Evolutionary conservation across 2,888 invertebrate species (phyloP), one percentile per base, ranked within the genome.

Genomic region (Elmis aenea): DNA sequence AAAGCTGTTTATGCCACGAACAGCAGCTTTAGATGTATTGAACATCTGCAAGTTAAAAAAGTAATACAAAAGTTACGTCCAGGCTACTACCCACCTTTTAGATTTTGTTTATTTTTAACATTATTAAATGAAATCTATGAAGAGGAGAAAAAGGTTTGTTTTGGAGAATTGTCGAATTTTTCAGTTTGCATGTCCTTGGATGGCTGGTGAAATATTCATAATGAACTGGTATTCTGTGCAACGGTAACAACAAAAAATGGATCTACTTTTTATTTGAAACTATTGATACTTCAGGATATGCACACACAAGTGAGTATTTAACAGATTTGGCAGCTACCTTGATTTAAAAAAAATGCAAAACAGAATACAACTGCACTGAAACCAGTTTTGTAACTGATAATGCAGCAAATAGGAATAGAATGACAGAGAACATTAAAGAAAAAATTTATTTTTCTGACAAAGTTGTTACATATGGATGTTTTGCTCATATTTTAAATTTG

Each of bases 161-260:
- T 23, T 24, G 5, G 11, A 13, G 21, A 12, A n/a, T 23, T 31
- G 14, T 11, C 11, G 6, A 20, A 25, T 13, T 24, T 15, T 16
- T 25, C 16, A 33, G 42, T 46, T 9, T 28, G 31, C 25, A 13
- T 46, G 28, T 26, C 36, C 13, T 11, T 47, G 16, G 48, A 48
- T 41, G 45, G 42, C 13, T 50, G 46, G 46, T 43, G 42, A 18
- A 42, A 46, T 28, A 32, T 48, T 6, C 46, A 44, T 26, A 45
- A 45, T 26, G 48, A 48, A 22, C 31, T 40, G 15, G n/a, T 30
- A 27, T 32, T 47, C 14, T 41, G 36, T 34, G 29, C 37, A 13
- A 33, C 33, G 23, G 13, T 38, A 27, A 33, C 38, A 12, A 30
- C 30, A 12, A 26, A 38, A 38, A 23, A 20, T 13, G 35, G 32